Evolutionary conservation across 1,140 invertebrate genomes (phyloP).

Genomic region (Tetramorium simillimum): DNA sequence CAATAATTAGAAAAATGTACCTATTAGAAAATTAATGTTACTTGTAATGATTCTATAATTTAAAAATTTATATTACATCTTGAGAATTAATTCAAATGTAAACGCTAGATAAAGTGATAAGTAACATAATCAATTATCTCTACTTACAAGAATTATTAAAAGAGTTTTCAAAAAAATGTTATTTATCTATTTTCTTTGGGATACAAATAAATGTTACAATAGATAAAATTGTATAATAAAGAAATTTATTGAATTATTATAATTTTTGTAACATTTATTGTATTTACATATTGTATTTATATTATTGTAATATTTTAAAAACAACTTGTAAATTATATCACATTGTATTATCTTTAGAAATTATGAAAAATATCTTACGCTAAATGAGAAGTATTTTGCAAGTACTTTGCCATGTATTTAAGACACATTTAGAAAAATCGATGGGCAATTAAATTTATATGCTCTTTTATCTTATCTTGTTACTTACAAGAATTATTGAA

Average conservation of each 20-base stretch:
- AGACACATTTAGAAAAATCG: conserved; percentile 24
- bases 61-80: not conserved
- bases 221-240: not conserved
- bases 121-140: not conserved
- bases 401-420: not conserved
- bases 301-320: conserved; percentile 13
- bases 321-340: conserved; percentile 25
- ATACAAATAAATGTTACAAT: conserved; percentile 14
- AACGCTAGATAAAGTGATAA: not conserved
- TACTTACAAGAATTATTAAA: not conserved
- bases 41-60: not conserved
- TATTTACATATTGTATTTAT: not conserved
- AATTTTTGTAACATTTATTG: conserved; percentile 23
- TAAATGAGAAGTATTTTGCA: not conserved
- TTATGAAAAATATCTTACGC: conserved; percentile 20
- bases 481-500: no score
- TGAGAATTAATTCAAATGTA: not conserved
- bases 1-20: not conserved
- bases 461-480: not conserved
- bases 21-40: not conserved
- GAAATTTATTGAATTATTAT: conserved; percentile 11
- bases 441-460: not conserved
- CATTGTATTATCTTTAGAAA: conserved; percentile 28
- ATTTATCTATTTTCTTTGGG: not conserved
- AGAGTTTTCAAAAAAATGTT: not conserved